phyloP scores from a whole-genome alignment of 1,140 invertebrate genomes.

The Batillaria attramentaria region DNA sequence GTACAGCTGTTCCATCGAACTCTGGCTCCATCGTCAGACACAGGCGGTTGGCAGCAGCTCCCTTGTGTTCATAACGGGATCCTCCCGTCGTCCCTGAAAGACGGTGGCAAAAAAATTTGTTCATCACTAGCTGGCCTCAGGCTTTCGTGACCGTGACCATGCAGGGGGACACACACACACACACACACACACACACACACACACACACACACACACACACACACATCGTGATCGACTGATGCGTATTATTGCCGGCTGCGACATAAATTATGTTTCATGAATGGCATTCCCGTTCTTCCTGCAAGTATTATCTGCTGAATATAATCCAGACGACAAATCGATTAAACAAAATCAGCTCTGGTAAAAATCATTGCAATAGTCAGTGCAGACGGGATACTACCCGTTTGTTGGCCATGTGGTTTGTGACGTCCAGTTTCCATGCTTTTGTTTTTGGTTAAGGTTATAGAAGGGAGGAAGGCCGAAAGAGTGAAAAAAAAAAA shows the following conservation, averaged over 20 bases:
- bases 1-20: neutral
- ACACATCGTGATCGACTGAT: neutral
- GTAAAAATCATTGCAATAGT: no score
- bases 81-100: neutral
- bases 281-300: no score
- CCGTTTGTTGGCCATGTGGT: no score
- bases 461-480: no score
- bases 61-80: neutral
- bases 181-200: neutral
- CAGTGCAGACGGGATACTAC: no score
- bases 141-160: neutral
- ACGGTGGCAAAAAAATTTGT: neutral
- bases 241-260: neutral
- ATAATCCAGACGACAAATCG: no score
- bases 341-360: no score
- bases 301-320: no score
- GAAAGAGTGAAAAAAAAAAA: no score
- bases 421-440: no score
- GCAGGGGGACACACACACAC: neutral
- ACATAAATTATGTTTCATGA: neutral
- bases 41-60: neutral
- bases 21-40: constrained; percentile 2
- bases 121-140: neutral
- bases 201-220: neutral
- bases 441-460: no score